Evolutionary conservation across 2,888 invertebrate species (phyloP).

Genomic region (Epirrhoe tristata): DNA sequence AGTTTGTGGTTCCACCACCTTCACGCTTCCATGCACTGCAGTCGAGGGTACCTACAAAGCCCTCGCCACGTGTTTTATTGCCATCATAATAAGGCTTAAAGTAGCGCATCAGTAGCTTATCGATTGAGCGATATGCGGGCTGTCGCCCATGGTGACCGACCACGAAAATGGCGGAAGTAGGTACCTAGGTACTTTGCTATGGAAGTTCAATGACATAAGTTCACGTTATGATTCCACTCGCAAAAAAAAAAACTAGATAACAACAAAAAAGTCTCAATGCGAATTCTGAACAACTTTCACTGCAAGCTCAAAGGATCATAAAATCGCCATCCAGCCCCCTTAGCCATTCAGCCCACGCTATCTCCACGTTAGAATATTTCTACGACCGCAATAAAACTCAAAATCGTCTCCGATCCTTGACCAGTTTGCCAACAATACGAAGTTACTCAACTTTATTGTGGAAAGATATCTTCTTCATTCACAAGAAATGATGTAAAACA

Average conservation of each 20-base stretch:
- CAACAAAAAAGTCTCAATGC: too few species aligned
- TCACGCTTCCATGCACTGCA: slow-evolving; percentile 52
- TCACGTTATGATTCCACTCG: slow-evolving; percentile 1
- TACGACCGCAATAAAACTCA: too few species aligned
- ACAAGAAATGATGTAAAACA: slow-evolving; percentile 30
- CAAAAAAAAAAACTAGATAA: not conserved
- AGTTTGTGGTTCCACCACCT: slow-evolving; percentile 46
- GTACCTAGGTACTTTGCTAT: slow-evolving; percentile 1
- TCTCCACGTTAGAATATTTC: too few species aligned
- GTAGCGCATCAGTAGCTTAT: slow-evolving; percentile 46
- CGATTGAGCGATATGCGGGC: slow-evolving; percentile 50
- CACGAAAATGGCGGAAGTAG: slow-evolving; percentile 43
- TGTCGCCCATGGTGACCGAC: slow-evolving; percentile 53
- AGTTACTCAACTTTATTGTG: slow-evolving; percentile 12
- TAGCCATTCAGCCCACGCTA: too few species aligned
- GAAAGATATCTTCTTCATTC: slow-evolving; percentile 23
- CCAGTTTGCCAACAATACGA: slow-evolving; percentile 21
- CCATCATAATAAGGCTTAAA: slow-evolving; percentile 26
- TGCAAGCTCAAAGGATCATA: not conserved
- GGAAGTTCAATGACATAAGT: slow-evolving; percentile 49
- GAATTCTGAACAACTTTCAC: too few species aligned
- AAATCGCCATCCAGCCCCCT: not conserved
- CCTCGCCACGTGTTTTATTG: slow-evolving; percentile 1
- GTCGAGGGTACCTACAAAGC: slow-evolving; percentile 50
- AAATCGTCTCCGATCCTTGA: too few species aligned